Evolutionary conservation across 2,113 vertebrate species (phyloP).

Genomic region (Clarias gariepinus): DNA sequence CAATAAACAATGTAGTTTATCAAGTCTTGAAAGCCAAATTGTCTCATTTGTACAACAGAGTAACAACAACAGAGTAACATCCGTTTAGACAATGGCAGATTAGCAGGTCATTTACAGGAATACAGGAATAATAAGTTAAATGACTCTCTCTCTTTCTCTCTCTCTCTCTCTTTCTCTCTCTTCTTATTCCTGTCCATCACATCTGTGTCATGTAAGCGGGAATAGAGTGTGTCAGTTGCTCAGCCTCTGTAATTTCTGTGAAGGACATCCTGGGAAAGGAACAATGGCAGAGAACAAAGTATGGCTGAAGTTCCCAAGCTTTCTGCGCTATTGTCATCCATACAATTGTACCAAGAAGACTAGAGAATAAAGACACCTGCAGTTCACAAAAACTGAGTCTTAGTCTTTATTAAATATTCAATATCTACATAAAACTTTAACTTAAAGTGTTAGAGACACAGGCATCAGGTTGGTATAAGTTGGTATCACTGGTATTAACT

Average conservation of each 20-base stretch:
- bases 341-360: constrained; percentile 43
- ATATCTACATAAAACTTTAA: background rate
- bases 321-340: constrained; percentile 42
- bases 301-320: constrained; percentile 52
- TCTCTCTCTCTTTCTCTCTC: background rate
- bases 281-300: constrained; percentile 59
- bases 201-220: constrained; percentile 27
- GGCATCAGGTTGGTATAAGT: background rate
- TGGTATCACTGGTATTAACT: background rate
- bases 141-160: background rate
- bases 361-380: constrained; percentile 43
- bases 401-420: background rate
- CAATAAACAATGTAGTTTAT: too few species aligned
- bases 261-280: constrained; percentile 58
- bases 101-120: constrained; percentile 4
- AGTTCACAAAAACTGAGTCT: constrained; percentile 1
- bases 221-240: constrained; percentile 43
- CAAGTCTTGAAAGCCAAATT: too few species aligned
- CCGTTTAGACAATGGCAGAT: background rate
- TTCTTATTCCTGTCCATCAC: constrained; percentile 31
- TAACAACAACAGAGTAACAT: background rate
- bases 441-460: background rate
- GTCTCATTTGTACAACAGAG: background rate
- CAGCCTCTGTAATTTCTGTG: constrained; percentile 44
- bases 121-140: constrained; percentile 9